phyloP scores from a whole-genome alignment of 1,140 invertebrate species.

The Ganaspis sp. region DNA sequence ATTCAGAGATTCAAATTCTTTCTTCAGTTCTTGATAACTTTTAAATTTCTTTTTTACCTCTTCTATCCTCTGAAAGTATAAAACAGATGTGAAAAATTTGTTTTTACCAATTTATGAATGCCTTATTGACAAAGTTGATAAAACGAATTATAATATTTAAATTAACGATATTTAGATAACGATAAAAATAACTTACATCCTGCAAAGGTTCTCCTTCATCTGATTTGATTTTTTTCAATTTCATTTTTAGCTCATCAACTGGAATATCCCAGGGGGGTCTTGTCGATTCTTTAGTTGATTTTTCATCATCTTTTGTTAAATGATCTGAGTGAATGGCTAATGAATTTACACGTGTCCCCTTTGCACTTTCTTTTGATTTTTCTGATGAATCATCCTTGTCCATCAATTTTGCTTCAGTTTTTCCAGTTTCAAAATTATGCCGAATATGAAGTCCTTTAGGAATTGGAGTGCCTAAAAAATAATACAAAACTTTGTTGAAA shows the following conservation, averaged over 20 bases:
- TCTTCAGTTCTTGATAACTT: slow-evolving; percentile 82
- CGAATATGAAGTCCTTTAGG: slow-evolving; percentile 85
- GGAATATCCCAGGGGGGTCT: slow-evolving; percentile 55
- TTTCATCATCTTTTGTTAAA: slow-evolving; percentile 41
- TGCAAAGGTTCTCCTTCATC: slow-evolving; percentile 38
- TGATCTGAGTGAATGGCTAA: slow-evolving; percentile 66
- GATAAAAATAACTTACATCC: slow-evolving; percentile 48
- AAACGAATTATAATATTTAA: too few species aligned
- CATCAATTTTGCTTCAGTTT: slow-evolving; percentile 85
- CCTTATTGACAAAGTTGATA: too few species aligned
- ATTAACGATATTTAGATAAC: background rate
- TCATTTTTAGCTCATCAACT: slow-evolving; percentile 65
- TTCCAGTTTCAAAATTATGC: slow-evolving; percentile 84
- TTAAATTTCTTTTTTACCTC: slow-evolving; percentile 72
- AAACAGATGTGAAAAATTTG: too few species aligned
- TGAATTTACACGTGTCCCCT: slow-evolving; percentile 61
- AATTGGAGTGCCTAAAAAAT: slow-evolving; percentile 80
- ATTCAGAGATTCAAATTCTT: slow-evolving; percentile 80
- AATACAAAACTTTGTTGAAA: slow-evolving; percentile 55
- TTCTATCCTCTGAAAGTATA: background rate
- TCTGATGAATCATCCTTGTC: slow-evolving; percentile 73
- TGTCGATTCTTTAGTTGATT: slow-evolving; percentile 46
- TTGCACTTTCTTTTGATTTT: slow-evolving; percentile 62
- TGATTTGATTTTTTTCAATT: slow-evolving; percentile 56
- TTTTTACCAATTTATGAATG: too few species aligned